phyloP scores from a whole-genome alignment of 2,888 invertebrate genomes.

The Panzeria rudis region DNA sequence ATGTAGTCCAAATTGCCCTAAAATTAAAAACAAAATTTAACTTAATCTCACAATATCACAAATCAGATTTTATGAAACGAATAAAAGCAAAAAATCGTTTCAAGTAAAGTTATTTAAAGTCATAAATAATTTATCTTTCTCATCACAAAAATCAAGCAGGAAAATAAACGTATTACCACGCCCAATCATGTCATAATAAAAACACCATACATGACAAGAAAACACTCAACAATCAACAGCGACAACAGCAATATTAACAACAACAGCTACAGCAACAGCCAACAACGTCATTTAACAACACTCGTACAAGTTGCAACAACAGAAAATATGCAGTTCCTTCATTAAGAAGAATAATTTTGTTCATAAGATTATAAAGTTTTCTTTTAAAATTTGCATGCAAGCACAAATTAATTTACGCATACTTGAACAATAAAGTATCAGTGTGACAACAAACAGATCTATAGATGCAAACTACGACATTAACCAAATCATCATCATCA shows the following conservation, averaged over 20 bases:
- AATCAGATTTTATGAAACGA: constrained; percentile 40
- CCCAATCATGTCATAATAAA: constrained; percentile 69
- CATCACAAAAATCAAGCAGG: constrained; percentile 39
- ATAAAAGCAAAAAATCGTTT: background rate
- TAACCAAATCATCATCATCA: constrained; percentile 26
- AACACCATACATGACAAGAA: constrained; percentile 59
- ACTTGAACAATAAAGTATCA: constrained; percentile 53
- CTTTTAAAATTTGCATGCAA: constrained; percentile 19
- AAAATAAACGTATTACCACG: constrained; percentile 66
- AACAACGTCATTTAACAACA: constrained; percentile 42
- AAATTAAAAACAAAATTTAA: background rate
- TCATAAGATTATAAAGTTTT: constrained; percentile 12
- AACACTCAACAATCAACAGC: constrained; percentile 50
- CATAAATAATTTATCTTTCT: constrained; percentile 69
- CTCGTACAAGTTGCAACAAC: constrained; percentile 15
- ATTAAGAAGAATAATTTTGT: constrained; percentile 53
- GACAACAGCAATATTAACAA: constrained; percentile 1
- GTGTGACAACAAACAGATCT: constrained; percentile 34
- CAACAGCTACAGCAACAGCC: constrained; percentile 4
- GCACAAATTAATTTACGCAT: constrained; percentile 53
- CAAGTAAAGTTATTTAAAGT: constrained; percentile 43
- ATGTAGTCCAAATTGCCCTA: too few relatives aligned
- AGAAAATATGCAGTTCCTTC: constrained; percentile 11
- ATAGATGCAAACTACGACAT: constrained; percentile 6
- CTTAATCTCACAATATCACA: constrained; percentile 29